A percentile compares a stretch with the other conserved stretches of the same genome.
Conservation (phyloP, 2,113 vertebrate species). For the Salvator merianae region DNA sequence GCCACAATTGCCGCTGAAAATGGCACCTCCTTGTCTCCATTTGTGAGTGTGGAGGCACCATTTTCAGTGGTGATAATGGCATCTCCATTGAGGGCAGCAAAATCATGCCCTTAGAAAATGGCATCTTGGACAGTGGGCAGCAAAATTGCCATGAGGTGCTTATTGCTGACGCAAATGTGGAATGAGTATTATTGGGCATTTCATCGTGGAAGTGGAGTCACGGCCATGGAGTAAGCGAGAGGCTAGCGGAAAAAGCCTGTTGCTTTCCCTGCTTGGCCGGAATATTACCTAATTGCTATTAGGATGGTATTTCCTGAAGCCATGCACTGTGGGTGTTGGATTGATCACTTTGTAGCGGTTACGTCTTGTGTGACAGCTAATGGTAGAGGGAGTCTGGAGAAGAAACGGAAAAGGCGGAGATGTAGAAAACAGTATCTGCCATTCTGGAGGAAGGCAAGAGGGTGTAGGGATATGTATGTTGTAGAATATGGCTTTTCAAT, state of each 20-base stretch:
- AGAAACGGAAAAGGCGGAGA: neutral
- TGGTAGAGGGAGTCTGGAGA: neutral
- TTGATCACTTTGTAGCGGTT: neutral
- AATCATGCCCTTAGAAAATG: too few species aligned
- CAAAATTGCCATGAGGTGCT: too few species aligned
- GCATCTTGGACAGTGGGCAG: too few species aligned
- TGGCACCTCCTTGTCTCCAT: too few species aligned
- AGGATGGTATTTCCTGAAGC: neutral
- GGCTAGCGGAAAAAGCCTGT: neutral
- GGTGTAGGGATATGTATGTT: neutral
- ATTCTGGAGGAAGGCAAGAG: neutral
- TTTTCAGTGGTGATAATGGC: too few species aligned
- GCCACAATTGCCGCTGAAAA: too few species aligned
- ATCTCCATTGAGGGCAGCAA: too few species aligned
- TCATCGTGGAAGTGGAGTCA: too few species aligned
- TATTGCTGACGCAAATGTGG: too few species aligned
- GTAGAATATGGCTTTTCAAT: neutral
- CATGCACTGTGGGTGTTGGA: neutral
- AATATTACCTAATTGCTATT: too few species aligned
- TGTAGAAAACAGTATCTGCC: neutral
- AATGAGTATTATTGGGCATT: too few species aligned
- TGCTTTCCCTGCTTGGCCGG: neutral
- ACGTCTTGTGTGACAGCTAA: neutral
- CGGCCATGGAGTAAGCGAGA: neutral
- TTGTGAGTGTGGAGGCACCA: too few species aligned